Evolutionary conservation across 2,888 invertebrate genomes (phyloP).

Genomic region (Leuctra nigra): DNA sequence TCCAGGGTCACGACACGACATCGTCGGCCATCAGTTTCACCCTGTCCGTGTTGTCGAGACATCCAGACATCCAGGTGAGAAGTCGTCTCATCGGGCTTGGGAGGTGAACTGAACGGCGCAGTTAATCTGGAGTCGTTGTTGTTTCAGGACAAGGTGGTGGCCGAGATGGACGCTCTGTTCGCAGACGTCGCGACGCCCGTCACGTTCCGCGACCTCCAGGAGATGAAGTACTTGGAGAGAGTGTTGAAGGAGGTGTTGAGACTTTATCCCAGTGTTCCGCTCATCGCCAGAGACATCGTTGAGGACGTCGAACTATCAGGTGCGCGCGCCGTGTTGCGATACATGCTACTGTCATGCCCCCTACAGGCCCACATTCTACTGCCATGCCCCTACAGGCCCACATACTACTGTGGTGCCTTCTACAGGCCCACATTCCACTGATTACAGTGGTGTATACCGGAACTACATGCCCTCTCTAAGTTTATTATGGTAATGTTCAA

Average conservation of each 20-base stretch:
- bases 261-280: constrained; percentile 58
- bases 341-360: no score
- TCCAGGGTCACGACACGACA: no score
- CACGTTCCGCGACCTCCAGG: constrained; percentile 51
- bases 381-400: no score
- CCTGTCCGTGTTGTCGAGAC: constrained; percentile 33
- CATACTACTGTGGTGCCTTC: no score
- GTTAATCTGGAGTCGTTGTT: no score
- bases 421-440: no score
- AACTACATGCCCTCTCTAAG: no score
- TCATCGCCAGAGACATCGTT: constrained; percentile 26
- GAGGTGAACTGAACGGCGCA: no score
- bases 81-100: no score
- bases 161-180: constrained; percentile 46
- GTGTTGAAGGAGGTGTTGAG: constrained; percentile 63
- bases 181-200: constrained; percentile 43
- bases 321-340: constrained; percentile 1
- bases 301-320: constrained; percentile 27
- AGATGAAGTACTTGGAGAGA: constrained; percentile 60
- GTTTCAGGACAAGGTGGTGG: constrained; percentile 41
- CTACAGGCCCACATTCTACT: no score
- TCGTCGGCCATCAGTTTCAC: constrained; percentile 33
- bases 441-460: no score
- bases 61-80: constrained; percentile 34
- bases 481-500: no score